A percentile compares a stretch with the other conserved stretches of the same genome.
phyloP scores from a whole-genome alignment of 2,113 vertebrate genomes.

The Vombatus ursinus region DNA sequence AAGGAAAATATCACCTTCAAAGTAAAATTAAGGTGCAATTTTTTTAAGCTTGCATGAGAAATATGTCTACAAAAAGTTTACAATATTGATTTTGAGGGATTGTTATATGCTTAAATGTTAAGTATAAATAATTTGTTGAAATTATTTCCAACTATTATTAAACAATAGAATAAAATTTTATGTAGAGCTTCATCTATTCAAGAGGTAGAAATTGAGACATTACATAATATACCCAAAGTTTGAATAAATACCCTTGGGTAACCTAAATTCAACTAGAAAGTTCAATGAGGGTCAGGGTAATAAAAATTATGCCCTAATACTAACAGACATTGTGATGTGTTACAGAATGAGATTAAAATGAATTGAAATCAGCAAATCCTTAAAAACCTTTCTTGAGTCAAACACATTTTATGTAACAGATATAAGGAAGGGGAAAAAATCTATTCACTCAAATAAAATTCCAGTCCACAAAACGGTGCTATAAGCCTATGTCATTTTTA shows the following conservation, averaged over 20 bases:
- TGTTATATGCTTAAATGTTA: not conserved
- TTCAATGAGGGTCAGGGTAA: not conserved
- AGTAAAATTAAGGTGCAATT: not conserved
- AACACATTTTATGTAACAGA: not conserved
- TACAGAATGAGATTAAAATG: not conserved
- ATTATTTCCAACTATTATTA: not conserved
- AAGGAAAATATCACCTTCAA: conserved; percentile 6
- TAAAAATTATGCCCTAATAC: not conserved
- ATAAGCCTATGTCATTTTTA: conserved; percentile 16
- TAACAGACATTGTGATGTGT: not conserved
- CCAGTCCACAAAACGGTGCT: not conserved
- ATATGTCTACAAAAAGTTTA: conserved; percentile 22
- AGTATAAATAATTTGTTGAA: not conserved
- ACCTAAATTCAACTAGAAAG: not conserved
- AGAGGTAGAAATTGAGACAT: not conserved
- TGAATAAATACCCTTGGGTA: not conserved
- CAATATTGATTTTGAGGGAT: not conserved
- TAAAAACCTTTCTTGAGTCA: not conserved
- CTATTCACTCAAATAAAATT: not conserved
- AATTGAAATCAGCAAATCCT: not conserved
- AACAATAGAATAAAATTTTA: not conserved
- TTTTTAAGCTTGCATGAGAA: not conserved
- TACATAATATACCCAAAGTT: not conserved
- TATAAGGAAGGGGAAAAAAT: not conserved
- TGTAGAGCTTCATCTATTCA: conserved; percentile 8